Evolutionary conservation across 2,113 vertebrate genomes (phyloP).

Genomic region (Pleuronectes platessa): DNA sequence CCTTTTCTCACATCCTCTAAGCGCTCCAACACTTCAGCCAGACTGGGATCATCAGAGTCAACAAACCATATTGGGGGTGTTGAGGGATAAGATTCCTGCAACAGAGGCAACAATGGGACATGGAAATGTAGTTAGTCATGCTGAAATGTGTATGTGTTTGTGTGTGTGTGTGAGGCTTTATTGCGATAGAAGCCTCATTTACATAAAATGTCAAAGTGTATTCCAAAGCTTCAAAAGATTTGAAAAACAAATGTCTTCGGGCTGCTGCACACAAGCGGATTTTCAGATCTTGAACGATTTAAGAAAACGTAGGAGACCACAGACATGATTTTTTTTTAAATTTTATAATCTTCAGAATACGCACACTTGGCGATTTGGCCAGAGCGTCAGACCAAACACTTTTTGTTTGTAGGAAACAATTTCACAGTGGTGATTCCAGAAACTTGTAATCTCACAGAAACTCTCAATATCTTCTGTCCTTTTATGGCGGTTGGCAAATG

Average conservation of each 20-base stretch:
- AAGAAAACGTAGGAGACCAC: too few species aligned
- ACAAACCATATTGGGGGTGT: slow-evolving; percentile 99
- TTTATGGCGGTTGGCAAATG: too few species aligned
- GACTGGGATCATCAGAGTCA: slow-evolving; percentile 98
- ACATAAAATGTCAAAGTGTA: slow-evolving; percentile 14
- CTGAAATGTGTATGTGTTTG: not conserved
- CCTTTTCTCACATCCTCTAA: slow-evolving; percentile 95
- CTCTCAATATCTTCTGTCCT: too few species aligned
- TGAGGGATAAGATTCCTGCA: slow-evolving; percentile 95
- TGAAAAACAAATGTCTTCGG: slow-evolving; percentile 19
- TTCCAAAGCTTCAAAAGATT: slow-evolving; percentile 11
- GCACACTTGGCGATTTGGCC: too few species aligned
- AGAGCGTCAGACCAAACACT: too few species aligned
- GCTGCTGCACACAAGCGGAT: too few species aligned
- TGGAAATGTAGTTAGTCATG: not conserved
- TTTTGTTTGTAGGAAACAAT: too few species aligned
- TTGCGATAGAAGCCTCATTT: not conserved
- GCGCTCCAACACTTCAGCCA: slow-evolving; percentile 94
- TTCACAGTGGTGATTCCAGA: too few species aligned
- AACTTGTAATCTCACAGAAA: too few species aligned
- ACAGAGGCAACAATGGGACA: slow-evolving; percentile 21
- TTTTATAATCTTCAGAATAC: too few species aligned
- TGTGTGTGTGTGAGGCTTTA: not conserved
- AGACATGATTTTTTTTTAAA: too few species aligned
- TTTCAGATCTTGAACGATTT: too few species aligned